Evolutionary conservation across 2,888 invertebrate species (phyloP).

Genomic region (Clistopyga incitator): DNA sequence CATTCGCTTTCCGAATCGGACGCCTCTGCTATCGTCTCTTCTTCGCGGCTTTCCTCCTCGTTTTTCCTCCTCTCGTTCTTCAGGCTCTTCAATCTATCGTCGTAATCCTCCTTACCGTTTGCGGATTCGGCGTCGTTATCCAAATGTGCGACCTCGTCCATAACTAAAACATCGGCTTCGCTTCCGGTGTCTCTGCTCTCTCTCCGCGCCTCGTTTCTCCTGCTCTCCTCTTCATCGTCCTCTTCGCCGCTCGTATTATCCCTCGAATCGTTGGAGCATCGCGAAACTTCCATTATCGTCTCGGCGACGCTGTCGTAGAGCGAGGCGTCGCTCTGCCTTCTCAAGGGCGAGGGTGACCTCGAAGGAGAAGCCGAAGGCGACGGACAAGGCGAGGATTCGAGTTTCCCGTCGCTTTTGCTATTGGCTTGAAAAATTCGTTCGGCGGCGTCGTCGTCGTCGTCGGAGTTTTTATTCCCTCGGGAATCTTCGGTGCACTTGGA

Average conservation of each 20-base stretch:
- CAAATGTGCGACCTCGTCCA: constrained; percentile 73
- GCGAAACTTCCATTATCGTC: constrained; percentile 78
- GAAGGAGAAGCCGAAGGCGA: constrained; percentile 13
- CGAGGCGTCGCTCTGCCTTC: constrained; percentile 33
- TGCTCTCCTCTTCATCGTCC: constrained; percentile 58
- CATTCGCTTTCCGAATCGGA: constrained; percentile 40
- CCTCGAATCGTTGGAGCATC: constrained; percentile 63
- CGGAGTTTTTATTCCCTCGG: constrained; percentile 35
- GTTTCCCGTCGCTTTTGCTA: constrained; percentile 28
- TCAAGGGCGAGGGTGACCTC: constrained; percentile 48
- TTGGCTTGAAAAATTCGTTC: constrained; percentile 1
- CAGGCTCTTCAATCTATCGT: constrained; percentile 55
- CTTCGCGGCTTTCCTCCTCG: constrained; percentile 31
- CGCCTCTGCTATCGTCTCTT: constrained; percentile 25
- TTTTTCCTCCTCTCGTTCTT: constrained; percentile 46
- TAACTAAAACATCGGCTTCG: constrained; percentile 57
- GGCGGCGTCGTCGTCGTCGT: background rate
- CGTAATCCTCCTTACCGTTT: constrained; percentile 38
- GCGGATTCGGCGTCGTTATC: constrained; percentile 72
- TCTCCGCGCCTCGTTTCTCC: constrained; percentile 41
- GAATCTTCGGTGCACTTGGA: constrained; percentile 75
- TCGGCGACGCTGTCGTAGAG: constrained; percentile 78
- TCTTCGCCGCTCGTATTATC: constrained; percentile 67
- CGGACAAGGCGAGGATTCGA: constrained; percentile 31
- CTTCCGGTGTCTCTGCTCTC: constrained; percentile 39